Base-by-base conservation (phyloP, 2,888 invertebrate genomes). In the Diaperis boleti region DNA sequence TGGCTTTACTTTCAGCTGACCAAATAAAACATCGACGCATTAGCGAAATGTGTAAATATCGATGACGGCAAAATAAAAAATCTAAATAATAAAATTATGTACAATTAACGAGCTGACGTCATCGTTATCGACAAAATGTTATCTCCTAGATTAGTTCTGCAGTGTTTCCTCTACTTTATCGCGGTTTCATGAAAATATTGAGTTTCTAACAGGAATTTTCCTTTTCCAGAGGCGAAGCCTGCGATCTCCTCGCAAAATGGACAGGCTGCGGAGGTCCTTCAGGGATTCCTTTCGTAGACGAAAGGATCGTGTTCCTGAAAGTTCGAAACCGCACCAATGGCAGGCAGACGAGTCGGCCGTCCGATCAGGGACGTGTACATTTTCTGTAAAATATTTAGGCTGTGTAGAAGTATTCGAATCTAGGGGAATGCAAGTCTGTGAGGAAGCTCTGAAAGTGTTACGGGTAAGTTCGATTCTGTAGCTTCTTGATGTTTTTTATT, bases 371-470 rank as follows among this genome's bases (percentile, higher is more conserved):
- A 96, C 96, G 8, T 99, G 99, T 85, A 94, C 92, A 77, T 99
- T 99, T 85, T 91, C 94, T 71, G 98, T 99, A 73, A 97, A 98
- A 88, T 99, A 99, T 84, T 86, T 99, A 78, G 99, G 99, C 69
- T 97, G 98, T 82, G 96, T 98, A 44, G 99, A 99, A 84, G 99
- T 99, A 31, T 98, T 96, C 84, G 99, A 99, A 84, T 98, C 98
- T 5, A 88, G 99, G 78, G 99, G 99, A 47, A 99, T 99, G 97
- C 96, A 97, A 84, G 96, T 98, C 64, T 99, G 99, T 85, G 99
- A 99, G 82, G 98, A 98, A 82, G 99, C 99, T 49, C 87, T 99
- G 66, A 98, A 98, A 86, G 94, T 96, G 69, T 88, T 99, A 67
- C 89, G 96, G 86, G 96, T 96, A 82, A 88, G 91, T 84, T 35